Evolutionary conservation across 1,140 invertebrate species (phyloP).

Genomic region (Aporrectodea caliginosa): DNA sequence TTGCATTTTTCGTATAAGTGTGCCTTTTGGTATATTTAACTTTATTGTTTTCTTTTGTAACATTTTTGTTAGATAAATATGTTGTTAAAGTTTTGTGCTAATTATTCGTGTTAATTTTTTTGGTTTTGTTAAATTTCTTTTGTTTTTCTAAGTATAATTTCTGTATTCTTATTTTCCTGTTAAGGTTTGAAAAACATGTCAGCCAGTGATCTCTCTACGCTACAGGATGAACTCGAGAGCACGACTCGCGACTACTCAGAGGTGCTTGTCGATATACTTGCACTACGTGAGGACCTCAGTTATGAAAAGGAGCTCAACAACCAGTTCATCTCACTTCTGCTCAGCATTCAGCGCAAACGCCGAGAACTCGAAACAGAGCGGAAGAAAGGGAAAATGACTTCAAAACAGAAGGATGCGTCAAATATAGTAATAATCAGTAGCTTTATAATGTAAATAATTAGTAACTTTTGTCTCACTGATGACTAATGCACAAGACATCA

Average conservation of each 20-base stretch:
- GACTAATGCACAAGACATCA: too few relatives aligned
- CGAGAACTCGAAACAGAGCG: slow-evolving; percentile 30
- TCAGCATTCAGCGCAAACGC: slow-evolving; percentile 75
- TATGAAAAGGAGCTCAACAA: slow-evolving; percentile 99
- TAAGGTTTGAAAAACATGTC: background rate
- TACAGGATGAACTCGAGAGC: slow-evolving; percentile 87
- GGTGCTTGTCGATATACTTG: slow-evolving; percentile 70
- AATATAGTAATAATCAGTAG: background rate
- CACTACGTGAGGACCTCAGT: slow-evolving; percentile 87
- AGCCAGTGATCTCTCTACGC: slow-evolving; percentile 52
- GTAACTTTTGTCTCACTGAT: too few relatives aligned
- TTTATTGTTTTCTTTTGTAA: too few relatives aligned
- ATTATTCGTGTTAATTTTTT: too few relatives aligned
- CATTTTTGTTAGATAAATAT: too few relatives aligned
- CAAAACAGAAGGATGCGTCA: background rate
- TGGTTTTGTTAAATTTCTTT: background rate
- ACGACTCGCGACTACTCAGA: slow-evolving; percentile 90
- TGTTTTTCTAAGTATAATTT: background rate
- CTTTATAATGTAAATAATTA: too few relatives aligned
- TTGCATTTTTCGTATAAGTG: background rate
- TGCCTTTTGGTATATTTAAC: too few relatives aligned
- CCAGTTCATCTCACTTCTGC: slow-evolving; percentile 92
- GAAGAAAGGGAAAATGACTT: background rate
- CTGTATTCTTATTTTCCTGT: too few relatives aligned
- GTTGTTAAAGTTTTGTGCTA: too few relatives aligned